Conservation (phyloP, 2,113 vertebrate species). For the Conger conger region DNA sequence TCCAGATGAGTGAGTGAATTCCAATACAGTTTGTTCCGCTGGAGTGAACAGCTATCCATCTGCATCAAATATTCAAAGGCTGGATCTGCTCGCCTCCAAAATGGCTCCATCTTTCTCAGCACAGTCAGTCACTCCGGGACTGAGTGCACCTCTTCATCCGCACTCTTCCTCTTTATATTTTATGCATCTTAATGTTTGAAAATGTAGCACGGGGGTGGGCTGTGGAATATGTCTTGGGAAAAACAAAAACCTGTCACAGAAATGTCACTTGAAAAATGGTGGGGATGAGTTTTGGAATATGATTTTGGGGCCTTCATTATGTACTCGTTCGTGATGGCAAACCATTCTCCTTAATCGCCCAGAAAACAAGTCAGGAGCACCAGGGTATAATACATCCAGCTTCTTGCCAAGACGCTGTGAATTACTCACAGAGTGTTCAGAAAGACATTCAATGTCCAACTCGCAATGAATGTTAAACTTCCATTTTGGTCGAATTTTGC, state of each 20-base stretch:
- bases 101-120: slow-evolving; percentile 54
- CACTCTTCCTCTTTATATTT: neutral
- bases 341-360: slow-evolving; percentile 5
- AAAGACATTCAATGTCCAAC: neutral
- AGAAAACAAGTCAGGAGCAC: neutral
- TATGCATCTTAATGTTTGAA: slow-evolving; percentile 13
- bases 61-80: slow-evolving; percentile 77
- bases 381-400: neutral
- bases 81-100: slow-evolving; percentile 56
- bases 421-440: neutral
- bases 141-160: slow-evolving; percentile 5
- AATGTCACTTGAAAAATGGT: slow-evolving; percentile 12
- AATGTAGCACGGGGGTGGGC: slow-evolving; percentile 5
- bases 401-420: neutral
- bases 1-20: slow-evolving; percentile 70
- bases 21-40: slow-evolving; percentile 75
- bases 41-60: slow-evolving; percentile 73
- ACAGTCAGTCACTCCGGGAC: slow-evolving; percentile 5
- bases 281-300: neutral
- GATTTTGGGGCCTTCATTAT: neutral
- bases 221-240: neutral
- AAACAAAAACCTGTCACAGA: neutral
- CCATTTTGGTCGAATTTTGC: neutral
- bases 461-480: neutral
- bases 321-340: neutral